A percentile compares a stretch with the other conserved stretches of the same genome.
Evolutionary conservation across 2,888 invertebrate species (phyloP).

Genomic region (Entomobrya proxima): DNA sequence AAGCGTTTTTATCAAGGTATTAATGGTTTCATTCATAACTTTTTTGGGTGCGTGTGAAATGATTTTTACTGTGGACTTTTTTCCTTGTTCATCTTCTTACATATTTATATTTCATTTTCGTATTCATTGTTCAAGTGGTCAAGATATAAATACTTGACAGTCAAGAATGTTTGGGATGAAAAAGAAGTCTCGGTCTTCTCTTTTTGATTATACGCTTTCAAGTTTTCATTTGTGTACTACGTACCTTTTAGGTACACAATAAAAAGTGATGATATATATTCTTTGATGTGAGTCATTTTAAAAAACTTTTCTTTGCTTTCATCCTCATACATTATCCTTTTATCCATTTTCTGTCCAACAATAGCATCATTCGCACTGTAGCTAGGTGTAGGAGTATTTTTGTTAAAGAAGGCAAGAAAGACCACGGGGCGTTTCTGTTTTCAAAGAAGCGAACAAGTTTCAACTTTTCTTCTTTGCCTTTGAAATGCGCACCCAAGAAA

Average conservation of each 20-base stretch:
- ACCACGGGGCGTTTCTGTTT: constrained; percentile 43
- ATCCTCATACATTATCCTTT: constrained; percentile 10
- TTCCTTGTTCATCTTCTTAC: background rate
- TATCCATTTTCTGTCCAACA: background rate
- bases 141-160: constrained; percentile 36
- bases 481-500: constrained; percentile 26
- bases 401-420: constrained; percentile 19
- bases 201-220: background rate
- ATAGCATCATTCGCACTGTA: background rate
- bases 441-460: constrained; percentile 14
- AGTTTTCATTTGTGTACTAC: background rate
- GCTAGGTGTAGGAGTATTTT: constrained; percentile 14
- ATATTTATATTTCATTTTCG: background rate
- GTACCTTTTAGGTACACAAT: background rate
- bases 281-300: background rate
- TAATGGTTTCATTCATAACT: constrained; percentile 38
- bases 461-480: constrained; percentile 22
- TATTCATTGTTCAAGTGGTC: constrained; percentile 45
- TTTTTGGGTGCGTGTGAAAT: constrained; percentile 38
- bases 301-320: background rate
- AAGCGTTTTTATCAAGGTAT: constrained; percentile 1
- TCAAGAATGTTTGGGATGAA: constrained; percentile 28
- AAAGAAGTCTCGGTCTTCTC: background rate
- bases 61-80: constrained; percentile 6
- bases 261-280: background rate